phyloP scores from a whole-genome alignment of 2,797 vertebrate species.

The Nannoperca australis region DNA sequence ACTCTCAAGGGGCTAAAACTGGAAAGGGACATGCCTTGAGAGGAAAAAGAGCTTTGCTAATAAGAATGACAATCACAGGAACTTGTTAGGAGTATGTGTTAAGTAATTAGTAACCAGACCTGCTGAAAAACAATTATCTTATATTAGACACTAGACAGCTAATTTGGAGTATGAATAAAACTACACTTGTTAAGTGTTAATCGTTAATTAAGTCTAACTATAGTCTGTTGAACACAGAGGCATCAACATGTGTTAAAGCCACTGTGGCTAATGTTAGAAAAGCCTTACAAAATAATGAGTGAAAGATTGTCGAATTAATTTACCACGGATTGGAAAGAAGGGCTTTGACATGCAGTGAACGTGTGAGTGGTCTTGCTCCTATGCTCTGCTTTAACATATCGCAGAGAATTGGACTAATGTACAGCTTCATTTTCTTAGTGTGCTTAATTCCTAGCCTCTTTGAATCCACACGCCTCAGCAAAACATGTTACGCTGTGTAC shows the following conservation, averaged over 20 bases:
- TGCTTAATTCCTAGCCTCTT: background rate
- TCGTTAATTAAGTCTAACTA: conserved; percentile 14
- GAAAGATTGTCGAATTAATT: background rate
- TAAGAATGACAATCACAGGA: background rate
- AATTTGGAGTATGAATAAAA: conserved; percentile 23
- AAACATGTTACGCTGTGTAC: background rate
- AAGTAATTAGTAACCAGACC: conserved; percentile 5
- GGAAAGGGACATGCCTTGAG: background rate
- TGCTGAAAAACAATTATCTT: conserved; percentile 8
- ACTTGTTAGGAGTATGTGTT: background rate
- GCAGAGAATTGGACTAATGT: too few species aligned
- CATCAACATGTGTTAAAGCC: background rate
- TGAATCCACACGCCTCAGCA: background rate
- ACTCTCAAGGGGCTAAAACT: background rate
- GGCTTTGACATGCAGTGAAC: background rate
- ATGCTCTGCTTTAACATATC: background rate
- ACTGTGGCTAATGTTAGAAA: background rate
- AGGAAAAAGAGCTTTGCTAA: background rate
- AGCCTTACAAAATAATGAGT: background rate
- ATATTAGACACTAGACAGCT: conserved; percentile 8
- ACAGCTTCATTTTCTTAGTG: background rate
- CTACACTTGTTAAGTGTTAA: background rate
- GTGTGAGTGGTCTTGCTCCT: background rate
- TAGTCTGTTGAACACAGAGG: conserved; percentile 18
- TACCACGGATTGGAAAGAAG: background rate